phyloP scores from a whole-genome alignment of 2,113 vertebrate species.

The Periophthalmus modestus region DNA sequence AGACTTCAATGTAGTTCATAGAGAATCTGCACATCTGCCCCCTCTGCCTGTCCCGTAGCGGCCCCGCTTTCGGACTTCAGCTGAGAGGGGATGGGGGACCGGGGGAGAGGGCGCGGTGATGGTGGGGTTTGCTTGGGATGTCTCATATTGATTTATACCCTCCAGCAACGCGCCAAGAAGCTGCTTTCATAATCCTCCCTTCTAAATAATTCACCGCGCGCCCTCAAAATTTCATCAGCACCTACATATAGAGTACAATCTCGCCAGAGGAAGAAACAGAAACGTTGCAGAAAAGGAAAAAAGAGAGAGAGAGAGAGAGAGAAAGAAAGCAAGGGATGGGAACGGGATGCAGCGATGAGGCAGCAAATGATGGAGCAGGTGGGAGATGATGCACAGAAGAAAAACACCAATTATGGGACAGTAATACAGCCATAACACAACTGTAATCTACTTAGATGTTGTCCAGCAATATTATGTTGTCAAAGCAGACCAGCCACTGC shows the following conservation, averaged over 20 bases:
- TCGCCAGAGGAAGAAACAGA: slow-evolving; percentile 30
- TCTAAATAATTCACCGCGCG: slow-evolving; percentile 75
- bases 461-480: not conserved
- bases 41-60: slow-evolving; percentile 55
- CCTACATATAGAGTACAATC: slow-evolving; percentile 66
- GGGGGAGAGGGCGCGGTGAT: not conserved
- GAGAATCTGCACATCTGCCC: slow-evolving; percentile 12
- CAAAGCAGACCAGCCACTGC: not conserved
- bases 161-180: slow-evolving; percentile 56
- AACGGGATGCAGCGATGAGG: slow-evolving; percentile 20
- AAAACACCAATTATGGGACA: slow-evolving; percentile 17
- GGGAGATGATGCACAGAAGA: slow-evolving; percentile 26
- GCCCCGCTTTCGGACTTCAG: slow-evolving; percentile 63
- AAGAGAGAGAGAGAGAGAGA: too few species aligned
- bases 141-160: slow-evolving; percentile 68
- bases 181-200: slow-evolving; percentile 71
- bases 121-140: slow-evolving; percentile 6
- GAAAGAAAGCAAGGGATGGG: slow-evolving; percentile 13
- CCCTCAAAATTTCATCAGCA: slow-evolving; percentile 73
- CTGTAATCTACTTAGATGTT: slow-evolving; percentile 5
- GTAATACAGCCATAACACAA: slow-evolving; percentile 8
- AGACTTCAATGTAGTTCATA: slow-evolving; percentile 39
- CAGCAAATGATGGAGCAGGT: slow-evolving; percentile 46
- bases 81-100: slow-evolving; percentile 25
- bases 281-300: slow-evolving; percentile 13